Conservation (phyloP, 35 echinoderm and acorn worm species). For the Amphiura filiformis region DNA sequence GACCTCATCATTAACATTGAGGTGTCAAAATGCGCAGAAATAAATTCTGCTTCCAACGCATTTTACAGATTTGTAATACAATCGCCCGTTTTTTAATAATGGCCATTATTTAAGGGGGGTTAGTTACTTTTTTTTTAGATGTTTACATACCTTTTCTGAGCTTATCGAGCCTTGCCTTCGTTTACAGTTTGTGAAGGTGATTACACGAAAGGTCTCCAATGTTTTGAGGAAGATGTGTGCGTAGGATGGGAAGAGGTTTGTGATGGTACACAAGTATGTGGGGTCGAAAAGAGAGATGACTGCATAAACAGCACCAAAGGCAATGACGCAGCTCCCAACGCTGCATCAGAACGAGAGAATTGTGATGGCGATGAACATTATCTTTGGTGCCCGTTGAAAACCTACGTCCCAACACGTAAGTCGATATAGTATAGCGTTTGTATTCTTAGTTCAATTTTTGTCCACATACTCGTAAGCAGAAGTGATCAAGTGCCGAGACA, state of each 20-base stretch:
- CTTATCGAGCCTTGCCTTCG: too few species aligned
- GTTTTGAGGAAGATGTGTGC: slow-evolving; percentile 67
- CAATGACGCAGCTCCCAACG: neutral
- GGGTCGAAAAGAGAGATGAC: slow-evolving; percentile 40
- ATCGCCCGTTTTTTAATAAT: too few species aligned
- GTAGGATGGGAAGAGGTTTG: slow-evolving; percentile 66
- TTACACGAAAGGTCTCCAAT: slow-evolving; percentile 55
- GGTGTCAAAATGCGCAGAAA: too few species aligned
- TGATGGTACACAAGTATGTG: slow-evolving; percentile 73
- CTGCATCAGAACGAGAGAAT: slow-evolving; percentile 15
- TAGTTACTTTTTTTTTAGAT: too few species aligned
- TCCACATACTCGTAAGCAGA: too few species aligned
- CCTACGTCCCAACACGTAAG: slow-evolving; percentile 71
- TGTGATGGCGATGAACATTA: slow-evolving; percentile 80
- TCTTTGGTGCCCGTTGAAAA: slow-evolving; percentile 50
- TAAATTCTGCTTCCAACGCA: too few species aligned
- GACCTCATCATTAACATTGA: too few species aligned
- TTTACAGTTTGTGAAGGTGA: slow-evolving; percentile 68
- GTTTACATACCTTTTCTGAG: too few species aligned
- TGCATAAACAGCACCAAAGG: slow-evolving; percentile 56
- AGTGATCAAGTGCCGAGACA: too few species aligned
- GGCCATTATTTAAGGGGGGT: too few species aligned
- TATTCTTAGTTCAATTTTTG: too few species aligned
- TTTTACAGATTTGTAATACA: too few species aligned
- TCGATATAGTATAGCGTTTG: neutral